phyloP scores from a whole-genome alignment of 2,797 vertebrate species.

The Steatocranus sp. region DNA sequence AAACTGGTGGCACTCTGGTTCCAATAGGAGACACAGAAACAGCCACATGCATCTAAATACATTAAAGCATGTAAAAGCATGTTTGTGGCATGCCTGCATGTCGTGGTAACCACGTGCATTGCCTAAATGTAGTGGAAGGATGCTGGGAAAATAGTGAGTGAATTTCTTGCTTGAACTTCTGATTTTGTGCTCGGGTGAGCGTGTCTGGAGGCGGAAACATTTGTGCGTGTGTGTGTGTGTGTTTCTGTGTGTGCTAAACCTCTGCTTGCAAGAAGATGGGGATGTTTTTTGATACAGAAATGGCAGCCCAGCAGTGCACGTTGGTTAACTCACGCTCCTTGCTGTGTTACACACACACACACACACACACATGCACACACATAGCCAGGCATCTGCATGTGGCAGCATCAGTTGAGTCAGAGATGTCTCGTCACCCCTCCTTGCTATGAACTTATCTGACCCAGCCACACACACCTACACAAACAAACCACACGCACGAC shows the following conservation, averaged over 20 bases:
- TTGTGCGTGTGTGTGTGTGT: not conserved
- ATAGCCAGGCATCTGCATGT: not conserved
- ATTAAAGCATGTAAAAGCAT: constrained; percentile 20
- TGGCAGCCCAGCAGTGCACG: constrained; percentile 22
- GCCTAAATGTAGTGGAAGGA: constrained; percentile 59
- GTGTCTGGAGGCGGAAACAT: constrained; percentile 48
- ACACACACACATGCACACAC: not conserved
- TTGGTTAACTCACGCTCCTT: constrained; percentile 30
- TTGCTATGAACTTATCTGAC: constrained; percentile 48
- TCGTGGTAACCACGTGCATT: constrained; percentile 44
- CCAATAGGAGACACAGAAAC: constrained; percentile 4
- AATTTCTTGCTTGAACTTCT: constrained; percentile 69
- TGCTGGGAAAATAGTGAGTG: constrained; percentile 43
- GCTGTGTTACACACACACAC: constrained; percentile 12
- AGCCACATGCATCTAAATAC: constrained; percentile 31
- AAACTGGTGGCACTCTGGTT: not conserved
- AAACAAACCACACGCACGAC: constrained; percentile 4
- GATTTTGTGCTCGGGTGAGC: constrained; percentile 73
- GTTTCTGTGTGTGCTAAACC: constrained; percentile 13
- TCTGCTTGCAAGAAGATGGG: constrained; percentile 14
- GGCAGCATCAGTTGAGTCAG: constrained; percentile 39
- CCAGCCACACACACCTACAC: constrained; percentile 17
- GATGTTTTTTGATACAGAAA: constrained; percentile 35
- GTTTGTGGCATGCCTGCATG: constrained; percentile 21
- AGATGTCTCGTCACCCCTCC: constrained; percentile 37